phyloP scores from a whole-genome alignment of 2,888 invertebrate species.

The Pachymerium ferrugineum region DNA sequence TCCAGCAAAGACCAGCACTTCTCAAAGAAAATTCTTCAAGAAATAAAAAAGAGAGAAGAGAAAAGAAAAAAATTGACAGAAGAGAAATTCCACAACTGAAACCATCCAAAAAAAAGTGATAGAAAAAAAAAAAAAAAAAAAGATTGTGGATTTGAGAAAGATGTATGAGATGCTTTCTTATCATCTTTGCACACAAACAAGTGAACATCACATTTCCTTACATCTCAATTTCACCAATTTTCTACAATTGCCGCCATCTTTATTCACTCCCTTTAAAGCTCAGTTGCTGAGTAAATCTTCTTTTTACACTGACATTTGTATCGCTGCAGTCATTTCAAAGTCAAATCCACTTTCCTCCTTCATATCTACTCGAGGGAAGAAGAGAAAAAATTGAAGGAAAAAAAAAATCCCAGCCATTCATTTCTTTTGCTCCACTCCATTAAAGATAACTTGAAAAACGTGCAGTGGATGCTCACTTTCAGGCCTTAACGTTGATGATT shows the following conservation, averaged over 20 bases:
- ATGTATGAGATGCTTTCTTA: slow-evolving; percentile 1
- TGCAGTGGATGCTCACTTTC: slow-evolving; percentile 14
- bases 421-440: slow-evolving; percentile 15
- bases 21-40: not conserved
- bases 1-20: slow-evolving; percentile 17
- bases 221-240: slow-evolving; percentile 11
- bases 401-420: not conserved
- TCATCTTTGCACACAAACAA: slow-evolving; percentile 19
- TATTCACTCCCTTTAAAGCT: slow-evolving; percentile 11
- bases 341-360: slow-evolving; percentile 15
- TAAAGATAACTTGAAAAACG: slow-evolving; percentile 19
- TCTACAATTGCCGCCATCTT: slow-evolving; percentile 14
- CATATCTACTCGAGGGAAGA: not conserved
- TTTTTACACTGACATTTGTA: slow-evolving; percentile 19
- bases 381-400: not conserved
- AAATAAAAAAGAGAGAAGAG: not conserved
- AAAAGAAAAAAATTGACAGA: not conserved
- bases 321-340: slow-evolving; percentile 17
- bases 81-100: not conserved
- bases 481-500: not conserved
- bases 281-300: not conserved
- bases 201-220: slow-evolving; percentile 10
- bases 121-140: not conserved
- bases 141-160: slow-evolving; percentile 9
- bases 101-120: not conserved